A percentile compares a stretch with the other conserved stretches of the same genome.
Conservation (phyloP, 37 sponge, comb jelly and placozoan species). For the Corticium candelabrum region DNA sequence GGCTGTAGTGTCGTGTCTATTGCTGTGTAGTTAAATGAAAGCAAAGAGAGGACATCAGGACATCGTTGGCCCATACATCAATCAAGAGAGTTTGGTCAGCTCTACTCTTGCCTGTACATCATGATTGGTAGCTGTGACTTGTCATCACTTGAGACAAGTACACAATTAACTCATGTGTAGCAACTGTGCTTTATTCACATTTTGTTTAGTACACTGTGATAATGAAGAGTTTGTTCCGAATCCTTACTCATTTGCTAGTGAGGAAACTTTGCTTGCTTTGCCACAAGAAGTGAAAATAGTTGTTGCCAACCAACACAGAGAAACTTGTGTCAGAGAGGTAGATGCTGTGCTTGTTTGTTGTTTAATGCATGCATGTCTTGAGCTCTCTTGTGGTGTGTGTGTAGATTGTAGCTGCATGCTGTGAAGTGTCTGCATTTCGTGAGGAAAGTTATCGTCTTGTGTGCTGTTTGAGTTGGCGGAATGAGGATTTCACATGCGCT, state of each 20-base stretch:
- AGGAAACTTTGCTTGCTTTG: background rate
- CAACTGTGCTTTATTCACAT: too few relatives aligned
- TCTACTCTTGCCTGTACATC: conserved; percentile 36
- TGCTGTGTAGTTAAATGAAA: too few relatives aligned
- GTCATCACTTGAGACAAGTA: conserved; percentile 35
- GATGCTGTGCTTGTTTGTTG: too few relatives aligned
- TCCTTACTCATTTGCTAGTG: background rate
- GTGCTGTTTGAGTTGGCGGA: background rate
- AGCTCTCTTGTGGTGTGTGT: too few relatives aligned
- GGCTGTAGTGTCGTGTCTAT: too few relatives aligned
- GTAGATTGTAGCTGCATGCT: background rate
- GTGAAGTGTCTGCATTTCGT: background rate
- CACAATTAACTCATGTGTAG: background rate
- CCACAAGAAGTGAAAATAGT: too few relatives aligned
- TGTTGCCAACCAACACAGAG: too few relatives aligned
- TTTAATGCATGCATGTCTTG: too few relatives aligned
- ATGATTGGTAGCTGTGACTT: conserved; percentile 49
- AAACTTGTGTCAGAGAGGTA: too few relatives aligned
- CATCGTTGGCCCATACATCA: conserved; percentile 44
- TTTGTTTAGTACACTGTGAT: too few relatives aligned
- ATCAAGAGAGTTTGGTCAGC: conserved; percentile 53
- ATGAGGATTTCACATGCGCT: background rate
- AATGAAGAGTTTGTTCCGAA: too few relatives aligned
- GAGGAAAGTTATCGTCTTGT: background rate
- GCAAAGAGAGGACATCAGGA: too few relatives aligned